Percentiles rank a stretch among this genome's conserved stretches.
Evolutionary conservation across 2,113 vertebrate species (phyloP).

Genomic region (Hydrolagus affinis): DNA sequence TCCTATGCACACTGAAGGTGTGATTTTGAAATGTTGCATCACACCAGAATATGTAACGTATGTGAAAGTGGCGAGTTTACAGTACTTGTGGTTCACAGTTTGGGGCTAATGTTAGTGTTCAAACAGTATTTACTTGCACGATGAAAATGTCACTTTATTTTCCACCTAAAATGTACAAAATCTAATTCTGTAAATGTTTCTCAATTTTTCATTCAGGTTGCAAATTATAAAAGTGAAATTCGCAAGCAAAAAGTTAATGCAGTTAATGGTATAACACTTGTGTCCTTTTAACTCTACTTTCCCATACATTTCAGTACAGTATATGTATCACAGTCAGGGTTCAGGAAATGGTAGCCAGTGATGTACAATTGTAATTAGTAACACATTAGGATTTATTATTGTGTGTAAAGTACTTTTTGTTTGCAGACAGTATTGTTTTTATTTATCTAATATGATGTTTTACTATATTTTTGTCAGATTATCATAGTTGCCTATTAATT

Average conservation of each 20-base stretch:
- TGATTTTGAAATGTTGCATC: not conserved
- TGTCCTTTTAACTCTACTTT: conserved; percentile 27
- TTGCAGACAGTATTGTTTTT: conserved; percentile 27
- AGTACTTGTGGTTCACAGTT: not conserved
- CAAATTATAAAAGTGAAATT: conserved; percentile 17
- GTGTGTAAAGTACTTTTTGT: conserved; percentile 30
- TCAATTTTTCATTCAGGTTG: conserved; percentile 16
- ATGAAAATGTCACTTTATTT: conserved; percentile 1
- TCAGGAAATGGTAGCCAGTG: conserved; percentile 30
- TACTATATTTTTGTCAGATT: conserved; percentile 32
- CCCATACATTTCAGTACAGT: conserved; percentile 17
- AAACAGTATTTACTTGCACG: not conserved
- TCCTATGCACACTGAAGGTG: not conserved
- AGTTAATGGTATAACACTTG: conserved; percentile 11
- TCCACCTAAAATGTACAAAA: not conserved
- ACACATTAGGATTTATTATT: conserved; percentile 28
- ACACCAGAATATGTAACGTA: not conserved
- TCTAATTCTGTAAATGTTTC: not conserved
- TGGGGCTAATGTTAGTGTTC: not conserved
- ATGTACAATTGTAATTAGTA: conserved; percentile 27
- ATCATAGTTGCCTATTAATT: conserved; percentile 32
- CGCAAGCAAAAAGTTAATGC: conserved; percentile 24
- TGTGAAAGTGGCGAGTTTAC: not conserved
- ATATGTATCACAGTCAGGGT: conserved; percentile 18
- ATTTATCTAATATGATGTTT: conserved; percentile 33